A percentile compares a stretch with the other conserved stretches of the same genome.
These are phyloP conservation scores for Phortica magna DNA, from an alignment of 2,888 invertebrate species.

Conservation along the genomic window DNA sequence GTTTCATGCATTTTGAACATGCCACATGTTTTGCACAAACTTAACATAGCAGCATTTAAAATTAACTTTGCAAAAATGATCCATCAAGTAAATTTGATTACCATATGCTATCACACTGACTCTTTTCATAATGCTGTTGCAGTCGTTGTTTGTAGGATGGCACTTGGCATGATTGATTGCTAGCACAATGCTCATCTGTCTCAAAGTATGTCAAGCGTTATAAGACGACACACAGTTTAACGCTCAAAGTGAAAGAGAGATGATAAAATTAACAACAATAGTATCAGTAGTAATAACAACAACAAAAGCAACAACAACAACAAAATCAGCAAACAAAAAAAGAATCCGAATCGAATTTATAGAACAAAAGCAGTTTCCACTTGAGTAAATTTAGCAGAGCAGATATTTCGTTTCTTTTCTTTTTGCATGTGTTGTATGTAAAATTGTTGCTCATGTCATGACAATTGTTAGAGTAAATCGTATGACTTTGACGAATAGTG, in stretches of 20 bases:
- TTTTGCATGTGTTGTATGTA: neutral
- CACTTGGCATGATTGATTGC: conserved; percentile 67
- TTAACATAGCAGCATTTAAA: neutral
- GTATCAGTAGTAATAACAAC: neutral
- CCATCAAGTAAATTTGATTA: conserved; percentile 20
- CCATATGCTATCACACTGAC: conserved; percentile 7
- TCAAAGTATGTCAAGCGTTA: conserved; percentile 28
- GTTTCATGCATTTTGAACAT: neutral
- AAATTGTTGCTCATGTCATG: neutral
- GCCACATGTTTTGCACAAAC: neutral
- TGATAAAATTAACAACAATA: neutral
- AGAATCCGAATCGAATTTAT: conserved; percentile 5
- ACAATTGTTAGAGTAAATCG: neutral
- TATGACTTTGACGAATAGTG: neutral
- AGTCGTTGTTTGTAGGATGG: conserved; percentile 32
- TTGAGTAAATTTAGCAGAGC: conserved; percentile 45
- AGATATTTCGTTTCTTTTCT: neutral
- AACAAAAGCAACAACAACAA: neutral
- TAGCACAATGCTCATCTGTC: conserved; percentile 44
- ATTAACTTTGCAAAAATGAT: conserved; percentile 16
- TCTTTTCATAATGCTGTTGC: conserved; percentile 14
- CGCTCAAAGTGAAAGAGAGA: conserved; percentile 3
- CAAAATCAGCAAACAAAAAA: neutral
- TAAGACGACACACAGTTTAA: conserved; percentile 6
- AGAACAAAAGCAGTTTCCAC: conserved; percentile 55